phyloP scores from a whole-genome alignment of 2,888 invertebrate species.

The Odiellus spinosus region DNA sequence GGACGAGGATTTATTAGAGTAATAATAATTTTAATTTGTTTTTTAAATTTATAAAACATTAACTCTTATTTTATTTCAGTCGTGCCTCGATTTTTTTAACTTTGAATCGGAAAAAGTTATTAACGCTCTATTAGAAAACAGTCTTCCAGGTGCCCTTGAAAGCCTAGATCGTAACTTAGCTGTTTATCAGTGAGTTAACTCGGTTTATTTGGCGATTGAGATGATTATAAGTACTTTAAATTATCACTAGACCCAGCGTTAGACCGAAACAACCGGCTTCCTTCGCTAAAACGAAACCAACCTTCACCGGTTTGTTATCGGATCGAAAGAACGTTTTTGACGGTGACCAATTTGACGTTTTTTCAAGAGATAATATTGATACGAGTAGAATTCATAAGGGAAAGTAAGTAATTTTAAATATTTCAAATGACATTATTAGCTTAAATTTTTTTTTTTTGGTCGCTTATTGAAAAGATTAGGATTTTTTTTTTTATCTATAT shows the following conservation, averaged over 20 bases:
- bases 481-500: no score
- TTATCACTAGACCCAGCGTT: neutral
- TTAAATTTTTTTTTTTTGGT: no score
- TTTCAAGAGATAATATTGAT: conserved; percentile 44
- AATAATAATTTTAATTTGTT: conserved; percentile 3
- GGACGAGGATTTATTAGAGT: conserved; percentile 54
- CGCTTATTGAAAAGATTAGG: no score
- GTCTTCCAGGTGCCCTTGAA: conserved; percentile 37
- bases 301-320: conserved; percentile 6
- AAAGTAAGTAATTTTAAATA: conserved; percentile 29
- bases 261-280: neutral
- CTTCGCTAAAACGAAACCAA: neutral
- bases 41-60: neutral
- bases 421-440: no score
- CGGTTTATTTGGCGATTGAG: neutral
- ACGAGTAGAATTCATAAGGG: conserved; percentile 34
- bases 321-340: conserved; percentile 52
- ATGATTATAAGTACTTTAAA: neutral
- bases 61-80: conserved; percentile 31
- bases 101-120: conserved; percentile 60
- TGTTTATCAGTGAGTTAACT: neutral
- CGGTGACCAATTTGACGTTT: conserved; percentile 57
- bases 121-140: conserved; percentile 63
- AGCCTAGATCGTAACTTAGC: conserved; percentile 23
- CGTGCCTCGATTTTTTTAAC: conserved; percentile 58